phyloP scores from a whole-genome alignment of 1,140 invertebrate species.

The Brachionus paranguensis region DNA sequence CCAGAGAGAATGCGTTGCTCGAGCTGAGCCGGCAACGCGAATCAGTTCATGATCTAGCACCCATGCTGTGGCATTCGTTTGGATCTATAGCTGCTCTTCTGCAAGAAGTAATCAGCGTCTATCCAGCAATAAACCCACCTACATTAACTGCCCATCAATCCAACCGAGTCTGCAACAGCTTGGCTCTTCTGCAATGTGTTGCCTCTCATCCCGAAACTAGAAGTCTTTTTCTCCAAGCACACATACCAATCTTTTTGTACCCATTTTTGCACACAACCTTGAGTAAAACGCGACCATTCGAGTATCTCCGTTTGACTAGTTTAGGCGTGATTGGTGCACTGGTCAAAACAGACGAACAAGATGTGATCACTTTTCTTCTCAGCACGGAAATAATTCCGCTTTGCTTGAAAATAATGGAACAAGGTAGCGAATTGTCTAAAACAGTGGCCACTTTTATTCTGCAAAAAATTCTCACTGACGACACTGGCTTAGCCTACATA shows the following conservation, averaged over 20 bases:
- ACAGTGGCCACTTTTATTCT: slow-evolving; percentile 94
- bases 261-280: slow-evolving; percentile 88
- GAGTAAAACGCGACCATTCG: slow-evolving; percentile 93
- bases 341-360: slow-evolving; percentile 97
- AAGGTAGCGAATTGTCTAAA: slow-evolving; percentile 62
- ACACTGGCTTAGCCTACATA: slow-evolving; percentile 92
- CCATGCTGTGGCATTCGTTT: slow-evolving; percentile 97
- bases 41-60: slow-evolving; percentile 86
- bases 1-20: slow-evolving; percentile 85
- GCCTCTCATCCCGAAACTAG: slow-evolving; percentile 96
- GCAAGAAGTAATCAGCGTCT: slow-evolving; percentile 86
- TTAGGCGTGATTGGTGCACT: slow-evolving; percentile 96
- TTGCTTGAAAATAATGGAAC: slow-evolving; percentile 91
- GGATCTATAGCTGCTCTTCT: slow-evolving; percentile 90
- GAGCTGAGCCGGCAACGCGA: slow-evolving; percentile 97
- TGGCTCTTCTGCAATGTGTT: slow-evolving; percentile 95
- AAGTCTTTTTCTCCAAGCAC: slow-evolving; percentile 76
- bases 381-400: slow-evolving; percentile 97
- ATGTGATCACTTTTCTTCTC: slow-evolving; percentile 95
- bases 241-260: slow-evolving; percentile 94
- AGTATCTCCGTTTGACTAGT: slow-evolving; percentile 91
- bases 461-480: slow-evolving; percentile 95
- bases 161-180: slow-evolving; percentile 93
- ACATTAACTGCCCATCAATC: slow-evolving; percentile 71
- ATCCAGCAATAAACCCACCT: slow-evolving; percentile 92